Percentiles rank a stretch among this genome's conserved stretches.
Conservation (phyloP, 2,113 vertebrate species). For the Nyctereutes procyonoides region DNA sequence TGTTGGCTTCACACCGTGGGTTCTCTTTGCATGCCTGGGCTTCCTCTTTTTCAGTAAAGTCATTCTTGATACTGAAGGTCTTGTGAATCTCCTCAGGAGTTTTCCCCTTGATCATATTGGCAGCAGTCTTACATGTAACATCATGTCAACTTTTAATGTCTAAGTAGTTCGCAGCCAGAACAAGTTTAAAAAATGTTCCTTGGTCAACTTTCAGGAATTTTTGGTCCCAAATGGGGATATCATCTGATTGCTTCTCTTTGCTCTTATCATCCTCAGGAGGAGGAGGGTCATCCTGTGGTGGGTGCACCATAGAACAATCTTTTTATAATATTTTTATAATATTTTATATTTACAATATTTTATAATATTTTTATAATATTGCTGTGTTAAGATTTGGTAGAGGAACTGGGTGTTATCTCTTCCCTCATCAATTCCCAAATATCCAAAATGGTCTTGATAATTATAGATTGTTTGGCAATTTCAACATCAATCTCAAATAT, state of each 20-base stretch:
- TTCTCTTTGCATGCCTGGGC: conserved; percentile 98
- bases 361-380: conserved; percentile 98
- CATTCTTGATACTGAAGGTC: conserved; percentile 99
- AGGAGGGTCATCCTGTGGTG: conserved; percentile 99
- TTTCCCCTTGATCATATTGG: conserved; percentile 99
- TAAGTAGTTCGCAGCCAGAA: conserved; percentile 99
- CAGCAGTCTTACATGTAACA: conserved; percentile 99
- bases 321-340: conserved; percentile 97
- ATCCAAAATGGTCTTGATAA: conserved; percentile 99
- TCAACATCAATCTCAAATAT: conserved; percentile 99
- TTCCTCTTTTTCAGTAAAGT: conserved; percentile 99
- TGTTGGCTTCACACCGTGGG: conserved; percentile 98
- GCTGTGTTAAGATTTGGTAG: conserved; percentile 99
- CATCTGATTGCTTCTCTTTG: conserved; percentile 99
- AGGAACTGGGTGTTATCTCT: conserved; percentile 98
- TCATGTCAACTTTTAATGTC: conserved; percentile 99
- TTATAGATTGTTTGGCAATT: conserved; percentile 99
- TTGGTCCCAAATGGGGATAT: conserved; percentile 99
- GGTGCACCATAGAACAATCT: conserved; percentile 99
- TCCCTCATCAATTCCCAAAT: conserved; percentile 99
- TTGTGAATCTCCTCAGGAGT: conserved; percentile 99
- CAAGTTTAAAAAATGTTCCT: conserved; percentile 98
- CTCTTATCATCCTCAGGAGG: conserved; percentile 99
- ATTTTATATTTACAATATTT: too few relatives aligned
- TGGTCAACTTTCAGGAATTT: conserved; percentile 99